A percentile compares a stretch with the other conserved stretches of the same genome.
These are phyloP conservation scores for Cathartes aura DNA, from an alignment of 2,113 vertebrate genomes.

Conservation along the genomic window DNA sequence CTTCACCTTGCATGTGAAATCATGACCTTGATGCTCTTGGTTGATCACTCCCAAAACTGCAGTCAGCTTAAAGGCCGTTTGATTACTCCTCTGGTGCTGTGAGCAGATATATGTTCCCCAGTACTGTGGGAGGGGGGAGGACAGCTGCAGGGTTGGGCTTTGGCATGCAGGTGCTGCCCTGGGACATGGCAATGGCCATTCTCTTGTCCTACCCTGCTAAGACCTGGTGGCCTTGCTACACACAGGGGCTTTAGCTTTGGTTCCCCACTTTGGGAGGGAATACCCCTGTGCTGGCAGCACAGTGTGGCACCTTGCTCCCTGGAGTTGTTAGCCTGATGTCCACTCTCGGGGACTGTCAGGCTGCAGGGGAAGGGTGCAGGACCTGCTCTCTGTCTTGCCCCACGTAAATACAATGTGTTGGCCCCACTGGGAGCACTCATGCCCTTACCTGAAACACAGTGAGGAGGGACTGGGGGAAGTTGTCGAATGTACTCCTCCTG, in stretches of 20 bases:
- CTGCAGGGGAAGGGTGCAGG: background rate
- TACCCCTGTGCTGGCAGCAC: background rate
- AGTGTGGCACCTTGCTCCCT: background rate
- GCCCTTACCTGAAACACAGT: conserved; percentile 94
- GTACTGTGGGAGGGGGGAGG: accelerated
- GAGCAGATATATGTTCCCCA: background rate
- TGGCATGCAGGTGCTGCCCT: background rate
- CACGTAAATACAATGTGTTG: background rate
- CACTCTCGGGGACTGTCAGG: background rate
- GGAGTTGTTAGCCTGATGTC: background rate
- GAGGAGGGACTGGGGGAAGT: conserved; percentile 98
- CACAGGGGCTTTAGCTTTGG: background rate
- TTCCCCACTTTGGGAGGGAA: background rate
- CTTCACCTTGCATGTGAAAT: background rate
- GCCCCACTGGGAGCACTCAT: background rate
- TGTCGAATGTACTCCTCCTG: conserved; percentile 95
- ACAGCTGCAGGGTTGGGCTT: background rate
- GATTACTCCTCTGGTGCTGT: background rate
- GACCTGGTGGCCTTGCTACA: background rate
- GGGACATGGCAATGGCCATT: background rate
- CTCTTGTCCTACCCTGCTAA: background rate
- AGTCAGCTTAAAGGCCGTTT: background rate
- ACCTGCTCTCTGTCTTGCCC: background rate
- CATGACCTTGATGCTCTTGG: background rate
- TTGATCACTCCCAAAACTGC: background rate